phyloP scores from a whole-genome alignment of 2,797 vertebrate species.

The Tragelaphus oryx region DNA sequence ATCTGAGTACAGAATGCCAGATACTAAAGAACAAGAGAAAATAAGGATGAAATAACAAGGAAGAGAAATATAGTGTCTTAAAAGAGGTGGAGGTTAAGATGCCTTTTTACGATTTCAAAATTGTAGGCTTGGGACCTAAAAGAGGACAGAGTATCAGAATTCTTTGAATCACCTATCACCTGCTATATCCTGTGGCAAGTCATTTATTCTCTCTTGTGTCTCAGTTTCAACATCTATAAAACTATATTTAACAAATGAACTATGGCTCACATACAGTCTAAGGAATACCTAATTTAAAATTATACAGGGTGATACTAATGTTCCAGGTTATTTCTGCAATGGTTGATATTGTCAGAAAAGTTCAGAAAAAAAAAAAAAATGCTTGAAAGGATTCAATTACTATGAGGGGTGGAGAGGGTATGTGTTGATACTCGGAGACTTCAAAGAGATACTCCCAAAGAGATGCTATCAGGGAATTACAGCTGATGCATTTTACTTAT shows the following conservation, averaged over 20 bases:
- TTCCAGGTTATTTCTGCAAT: neutral
- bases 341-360: conserved; percentile 10
- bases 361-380: neutral
- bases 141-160: neutral
- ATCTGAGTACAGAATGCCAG: neutral
- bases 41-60: neutral
- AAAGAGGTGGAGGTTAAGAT: neutral
- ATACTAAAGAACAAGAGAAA: neutral
- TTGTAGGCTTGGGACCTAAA: neutral
- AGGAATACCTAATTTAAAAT: neutral
- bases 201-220: neutral
- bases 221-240: conserved; percentile 1
- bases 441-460: neutral
- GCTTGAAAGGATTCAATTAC: neutral
- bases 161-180: neutral
- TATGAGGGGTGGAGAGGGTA: neutral
- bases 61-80: neutral
- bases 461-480: neutral
- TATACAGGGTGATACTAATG: neutral
- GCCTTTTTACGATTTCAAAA: neutral
- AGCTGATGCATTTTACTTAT: neutral
- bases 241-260: neutral
- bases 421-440: rapidly evolving
- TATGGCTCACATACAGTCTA: neutral
- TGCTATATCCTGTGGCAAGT: neutral